Base-by-base conservation (phyloP, 2,888 invertebrate genomes). In the Drosophila leonis region DNA sequence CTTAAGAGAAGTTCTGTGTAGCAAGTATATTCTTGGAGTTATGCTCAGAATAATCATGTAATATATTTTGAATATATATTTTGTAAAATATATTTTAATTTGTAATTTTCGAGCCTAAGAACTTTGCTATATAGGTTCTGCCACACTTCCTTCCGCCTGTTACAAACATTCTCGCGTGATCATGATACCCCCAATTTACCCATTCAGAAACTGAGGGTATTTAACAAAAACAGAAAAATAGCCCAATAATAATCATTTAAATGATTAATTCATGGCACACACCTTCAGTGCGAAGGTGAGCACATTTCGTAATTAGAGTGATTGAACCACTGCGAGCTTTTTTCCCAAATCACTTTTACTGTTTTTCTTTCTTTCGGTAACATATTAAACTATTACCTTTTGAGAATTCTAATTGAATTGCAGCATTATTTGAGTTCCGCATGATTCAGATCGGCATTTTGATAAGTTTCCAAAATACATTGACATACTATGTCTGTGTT, bases 241-340 rank as follows among this genome's bases (percentile, higher is more conserved):
- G 5, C n/a, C 5, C n/a, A 31, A 10, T 2, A 5, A 42, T 7
- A 1, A 35, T 18, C 12, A 9, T 63, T 71, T 51, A 24, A n/a
- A 37, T 62, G 59, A 67, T 57, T 67, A 46, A 57, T 57, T 63
- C 24, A 29, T 39, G 24, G 6, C 59, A 39, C 41, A 37, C 44
- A 10, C 33, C 6, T 20, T 12, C 24, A 27, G 20, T 13, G n/a
- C 12, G 4, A 18, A 35, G 18, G 33, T 18, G 20, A 8, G 8
- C 41, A 37, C 9, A 10, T 33, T 35, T 51, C 29, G 18, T 33
- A 51, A 42, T 61, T 51, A 44, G 7, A 24, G 0, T 42, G 24
- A 65, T 54, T 59, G 9, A 2, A 12, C 10, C 48, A 24, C 35
- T 46, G 35, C 15, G 20, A 56, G 15, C n/a, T 60, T 55, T 42